Percentiles rank a stretch among this genome's conserved stretches.
These are phyloP conservation scores for Cololabis saira DNA, from an alignment of 2,113 vertebrate species.

Conservation along the genomic window DNA sequence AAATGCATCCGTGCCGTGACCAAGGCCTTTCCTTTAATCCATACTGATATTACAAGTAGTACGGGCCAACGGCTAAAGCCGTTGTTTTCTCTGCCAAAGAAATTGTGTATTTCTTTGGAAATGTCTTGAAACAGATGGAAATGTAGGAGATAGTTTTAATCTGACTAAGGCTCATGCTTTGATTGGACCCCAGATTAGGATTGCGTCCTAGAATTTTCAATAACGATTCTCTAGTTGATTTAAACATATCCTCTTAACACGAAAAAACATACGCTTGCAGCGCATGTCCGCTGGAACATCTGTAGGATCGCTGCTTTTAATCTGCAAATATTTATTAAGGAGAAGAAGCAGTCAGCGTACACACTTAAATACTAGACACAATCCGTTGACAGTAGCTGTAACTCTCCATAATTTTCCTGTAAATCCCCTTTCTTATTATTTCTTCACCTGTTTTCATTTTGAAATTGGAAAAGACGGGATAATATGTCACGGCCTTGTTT, in stretches of 20 bases:
- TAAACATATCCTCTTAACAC: constrained; percentile 80
- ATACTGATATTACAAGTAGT: constrained; percentile 48
- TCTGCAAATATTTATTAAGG: constrained; percentile 69
- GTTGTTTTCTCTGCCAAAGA: constrained; percentile 68
- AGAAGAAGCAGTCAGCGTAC: constrained; percentile 26
- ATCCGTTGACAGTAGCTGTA: constrained; percentile 26
- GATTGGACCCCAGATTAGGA: constrained; percentile 83
- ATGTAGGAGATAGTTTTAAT: constrained; percentile 78
- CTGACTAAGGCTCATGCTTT: constrained; percentile 78
- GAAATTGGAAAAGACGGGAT: not conserved
- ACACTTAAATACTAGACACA: constrained; percentile 8
- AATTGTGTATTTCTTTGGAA: constrained; percentile 80
- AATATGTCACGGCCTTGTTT: constrained; percentile 41
- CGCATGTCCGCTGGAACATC: constrained; percentile 69
- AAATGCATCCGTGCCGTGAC: constrained; percentile 52
- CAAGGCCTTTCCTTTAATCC: constrained; percentile 58
- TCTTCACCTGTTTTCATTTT: not conserved
- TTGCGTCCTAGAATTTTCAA: constrained; percentile 75
- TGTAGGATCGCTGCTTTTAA: constrained; percentile 69
- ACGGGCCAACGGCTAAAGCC: constrained; percentile 60
- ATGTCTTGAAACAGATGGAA: constrained; percentile 82
- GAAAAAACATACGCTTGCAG: constrained; percentile 73
- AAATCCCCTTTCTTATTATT: constrained; percentile 1
- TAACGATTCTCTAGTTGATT: constrained; percentile 81
- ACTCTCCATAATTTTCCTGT: constrained; percentile 7